A percentile compares a stretch with the other conserved stretches of the same genome.
These are phyloP conservation scores for Troides oblongomaculatus DNA, from an alignment of 2,888 invertebrate species.

Conservation along the genomic window DNA sequence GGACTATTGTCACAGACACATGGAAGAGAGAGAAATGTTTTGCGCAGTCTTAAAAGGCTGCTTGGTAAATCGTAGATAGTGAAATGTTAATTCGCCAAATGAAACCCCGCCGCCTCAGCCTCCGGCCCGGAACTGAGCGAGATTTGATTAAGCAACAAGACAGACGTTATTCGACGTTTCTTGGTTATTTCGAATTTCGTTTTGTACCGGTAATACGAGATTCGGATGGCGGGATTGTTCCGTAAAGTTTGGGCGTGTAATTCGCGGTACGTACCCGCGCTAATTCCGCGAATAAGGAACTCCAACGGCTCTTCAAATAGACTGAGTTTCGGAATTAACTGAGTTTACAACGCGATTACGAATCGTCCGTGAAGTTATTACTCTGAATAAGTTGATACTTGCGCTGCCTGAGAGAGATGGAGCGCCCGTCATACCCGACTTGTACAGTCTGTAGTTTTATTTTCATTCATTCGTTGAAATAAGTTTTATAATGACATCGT, in stretches of 20 bases:
- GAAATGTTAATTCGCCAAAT: constrained; percentile 71
- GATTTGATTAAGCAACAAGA: constrained; percentile 74
- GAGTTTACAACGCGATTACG: constrained; percentile 30
- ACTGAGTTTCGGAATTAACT: constrained; percentile 28
- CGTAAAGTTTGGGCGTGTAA: constrained; percentile 28
- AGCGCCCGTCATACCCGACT: no score
- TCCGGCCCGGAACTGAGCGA: constrained; percentile 45
- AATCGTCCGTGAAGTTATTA: constrained; percentile 29
- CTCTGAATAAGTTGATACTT: constrained; percentile 27
- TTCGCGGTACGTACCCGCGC: constrained; percentile 19
- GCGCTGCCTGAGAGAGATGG: not conserved
- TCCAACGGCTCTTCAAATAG: constrained; percentile 28
- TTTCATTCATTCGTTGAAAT: no score
- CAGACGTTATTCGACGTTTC: constrained; percentile 58
- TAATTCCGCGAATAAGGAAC: constrained; percentile 27
- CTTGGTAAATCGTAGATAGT: constrained; percentile 66
- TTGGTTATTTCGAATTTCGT: constrained; percentile 39
- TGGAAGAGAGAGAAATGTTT: constrained; percentile 40
- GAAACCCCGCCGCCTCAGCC: constrained; percentile 50
- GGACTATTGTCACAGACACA: constrained; percentile 1
- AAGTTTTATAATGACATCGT: no score
- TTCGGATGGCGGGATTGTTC: constrained; percentile 27
- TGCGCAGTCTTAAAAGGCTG: constrained; percentile 52
- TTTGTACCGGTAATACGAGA: constrained; percentile 33
- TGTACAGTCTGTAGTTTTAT: no score